Conservation (phyloP, 1,140 invertebrate genomes). For the Atta colombica region DNA sequence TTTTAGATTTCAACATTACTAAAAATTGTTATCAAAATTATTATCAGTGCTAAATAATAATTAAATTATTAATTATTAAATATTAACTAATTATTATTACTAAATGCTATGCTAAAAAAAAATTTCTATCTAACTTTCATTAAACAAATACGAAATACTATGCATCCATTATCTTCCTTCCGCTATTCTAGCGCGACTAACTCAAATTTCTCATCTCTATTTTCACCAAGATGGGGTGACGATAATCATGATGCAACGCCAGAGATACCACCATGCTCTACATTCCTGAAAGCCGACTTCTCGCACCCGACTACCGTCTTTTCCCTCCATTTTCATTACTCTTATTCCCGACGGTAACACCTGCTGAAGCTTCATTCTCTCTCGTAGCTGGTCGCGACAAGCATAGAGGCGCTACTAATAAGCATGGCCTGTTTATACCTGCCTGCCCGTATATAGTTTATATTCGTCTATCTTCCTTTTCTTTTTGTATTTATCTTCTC, state of each 20-base stretch:
- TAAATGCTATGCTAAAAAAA: neutral
- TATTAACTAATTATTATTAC: neutral
- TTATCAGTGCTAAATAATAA: neutral
- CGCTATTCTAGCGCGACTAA: slow-evolving; percentile 14
- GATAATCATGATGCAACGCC: slow-evolving; percentile 55
- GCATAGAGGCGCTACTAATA: slow-evolving; percentile 46
- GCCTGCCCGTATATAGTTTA: neutral
- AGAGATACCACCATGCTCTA: slow-evolving; percentile 31
- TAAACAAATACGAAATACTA: neutral
- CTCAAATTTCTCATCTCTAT: slow-evolving; percentile 38
- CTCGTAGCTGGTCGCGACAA: slow-evolving; percentile 32
- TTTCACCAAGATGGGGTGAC: slow-evolving; percentile 23
- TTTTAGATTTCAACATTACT: slow-evolving; percentile 3
- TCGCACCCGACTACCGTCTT: slow-evolving; percentile 16
- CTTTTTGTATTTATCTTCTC: neutral
- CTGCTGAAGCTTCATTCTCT: slow-evolving; percentile 44
- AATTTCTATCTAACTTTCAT: neutral
- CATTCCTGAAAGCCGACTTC: slow-evolving; percentile 47
- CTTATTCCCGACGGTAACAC: slow-evolving; percentile 54
- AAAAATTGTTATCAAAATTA: neutral
- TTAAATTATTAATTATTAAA: too few relatives aligned
- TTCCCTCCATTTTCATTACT: slow-evolving; percentile 59
- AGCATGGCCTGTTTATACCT: slow-evolving; percentile 36
- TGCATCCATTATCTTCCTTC: neutral
- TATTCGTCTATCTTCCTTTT: slow-evolving; percentile 14